phyloP scores from a whole-genome alignment of 2,888 invertebrate genomes.

The Drosophila formosana region DNA sequence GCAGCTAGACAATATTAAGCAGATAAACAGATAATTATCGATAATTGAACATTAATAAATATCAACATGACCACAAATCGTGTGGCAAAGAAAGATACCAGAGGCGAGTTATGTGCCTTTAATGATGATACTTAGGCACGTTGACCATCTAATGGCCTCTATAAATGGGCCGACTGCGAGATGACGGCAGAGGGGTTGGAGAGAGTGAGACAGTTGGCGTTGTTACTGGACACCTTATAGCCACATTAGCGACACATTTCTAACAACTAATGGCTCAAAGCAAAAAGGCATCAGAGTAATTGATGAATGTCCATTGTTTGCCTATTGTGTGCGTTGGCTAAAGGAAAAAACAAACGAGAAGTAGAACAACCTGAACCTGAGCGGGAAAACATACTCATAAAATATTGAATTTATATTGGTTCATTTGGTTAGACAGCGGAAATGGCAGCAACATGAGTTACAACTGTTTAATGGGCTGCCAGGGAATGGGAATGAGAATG shows the following conservation, averaged over 20 bases:
- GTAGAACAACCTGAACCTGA: conserved; percentile 4
- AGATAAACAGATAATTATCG: conserved; percentile 67
- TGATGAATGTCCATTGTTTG: conserved; percentile 61
- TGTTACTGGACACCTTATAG: conserved; percentile 41
- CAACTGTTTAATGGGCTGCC: conserved; percentile 56
- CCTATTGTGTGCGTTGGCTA: conserved; percentile 14
- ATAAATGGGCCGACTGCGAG: conserved; percentile 43
- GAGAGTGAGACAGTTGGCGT: conserved; percentile 12
- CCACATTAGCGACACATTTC: conserved; percentile 57
- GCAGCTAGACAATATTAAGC: conserved; percentile 26
- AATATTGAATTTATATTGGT: conserved; percentile 71
- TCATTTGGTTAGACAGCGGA: conserved; percentile 64
- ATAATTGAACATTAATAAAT: conserved; percentile 73
- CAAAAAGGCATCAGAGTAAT: conserved; percentile 37
- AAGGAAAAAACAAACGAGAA: conserved; percentile 8
- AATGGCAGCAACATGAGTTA: conserved; percentile 64
- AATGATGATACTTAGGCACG: conserved; percentile 58
- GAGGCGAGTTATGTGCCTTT: conserved; percentile 46
- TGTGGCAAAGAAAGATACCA: conserved; percentile 25
- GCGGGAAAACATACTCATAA: conserved; percentile 53
- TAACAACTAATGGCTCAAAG: conserved; percentile 29
- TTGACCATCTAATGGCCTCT: conserved; percentile 45
- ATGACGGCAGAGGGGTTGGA: background rate
- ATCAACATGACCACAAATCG: conserved; percentile 50
- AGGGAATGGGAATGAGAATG: background rate